Base-by-base conservation (phyloP, 2,113 vertebrate species). In the Bubalus kerabau region DNA sequence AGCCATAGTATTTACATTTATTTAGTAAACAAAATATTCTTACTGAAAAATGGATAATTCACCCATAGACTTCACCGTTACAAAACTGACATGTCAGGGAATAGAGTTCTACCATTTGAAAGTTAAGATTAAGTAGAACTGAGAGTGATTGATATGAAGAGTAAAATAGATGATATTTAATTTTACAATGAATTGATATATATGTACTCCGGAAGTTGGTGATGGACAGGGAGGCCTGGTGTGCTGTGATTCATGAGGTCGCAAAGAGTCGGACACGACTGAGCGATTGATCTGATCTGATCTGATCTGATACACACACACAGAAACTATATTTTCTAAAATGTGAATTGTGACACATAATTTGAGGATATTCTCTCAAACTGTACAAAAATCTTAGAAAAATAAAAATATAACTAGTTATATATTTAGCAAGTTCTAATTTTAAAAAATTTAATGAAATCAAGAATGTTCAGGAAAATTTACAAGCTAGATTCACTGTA, bases 121-220 rank as follows among this genome's bases (percentile, higher is more conserved):
- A 80, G 30, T 76, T 86, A 64, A 82, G 43, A 96, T 82, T 60
- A 94, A 92, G 32, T 13, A 94, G 62, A 98, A 96, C 26, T 56
- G 56, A 83, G 16, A 82, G n/a, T 67, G 32, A 91, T 26, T 84
- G 26, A 67, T 48, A 82, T 11, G 6, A 86, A 46, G 9, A 91
- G 10, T 88, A 93, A 90, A 95, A 91, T 0, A 93, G 6, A 67
- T 59, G 16, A 87, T 56, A 84, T 46, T 85, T 46, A 86, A 82
- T 78, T 94, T 91, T 87, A 86, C 26, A 85, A 67, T 48, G 32
- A 95, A 74, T 1, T 93, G 52, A 80, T 91, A 81, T 6, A 84
- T 13, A 97, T 19, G 43, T 7, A 46, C 43, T 46, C 43, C 43
- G 7, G 43, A 6, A 46, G 43, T 46, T 46, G 43, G 43, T 46